Percentiles rank a stretch among this genome's conserved stretches.
These are phyloP conservation scores for Pteronura brasiliensis DNA, from an alignment of 2,113 vertebrate species.

Conservation along the genomic window DNA sequence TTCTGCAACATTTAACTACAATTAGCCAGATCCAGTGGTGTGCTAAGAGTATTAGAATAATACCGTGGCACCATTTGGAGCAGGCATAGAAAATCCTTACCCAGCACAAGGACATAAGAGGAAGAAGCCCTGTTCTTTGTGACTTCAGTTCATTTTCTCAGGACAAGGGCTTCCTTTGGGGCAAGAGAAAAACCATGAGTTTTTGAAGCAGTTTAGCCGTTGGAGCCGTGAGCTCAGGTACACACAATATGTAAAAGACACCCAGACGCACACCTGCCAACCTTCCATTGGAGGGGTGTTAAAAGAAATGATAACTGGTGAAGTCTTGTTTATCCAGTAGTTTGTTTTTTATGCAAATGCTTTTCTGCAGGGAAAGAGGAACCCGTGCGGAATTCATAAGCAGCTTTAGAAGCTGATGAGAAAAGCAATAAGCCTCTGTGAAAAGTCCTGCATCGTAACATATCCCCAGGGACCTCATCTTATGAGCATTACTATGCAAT, in stretches of 20 bases:
- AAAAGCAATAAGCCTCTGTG: constrained; percentile 71
- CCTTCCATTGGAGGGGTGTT: background rate
- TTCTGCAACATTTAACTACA: background rate
- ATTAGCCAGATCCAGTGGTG: background rate
- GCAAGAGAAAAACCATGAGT: background rate
- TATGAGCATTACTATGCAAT: constrained; percentile 68
- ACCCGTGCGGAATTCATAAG: constrained; percentile 56
- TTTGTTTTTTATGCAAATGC: constrained; percentile 73
- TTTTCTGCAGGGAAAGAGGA: constrained; percentile 42
- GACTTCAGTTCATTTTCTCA: background rate
- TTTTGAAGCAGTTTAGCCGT: background rate
- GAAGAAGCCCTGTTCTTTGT: background rate
- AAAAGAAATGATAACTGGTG: constrained; percentile 29
- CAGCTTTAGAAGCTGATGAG: constrained; percentile 65
- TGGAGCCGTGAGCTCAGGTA: background rate
- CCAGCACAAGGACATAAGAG: background rate
- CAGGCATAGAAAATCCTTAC: background rate
- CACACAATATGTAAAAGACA: background rate
- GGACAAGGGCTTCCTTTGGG: background rate
- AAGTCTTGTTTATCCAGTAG: constrained; percentile 54
- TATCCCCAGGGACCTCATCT: constrained; percentile 51
- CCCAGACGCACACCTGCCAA: background rate
- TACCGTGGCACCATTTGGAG: background rate
- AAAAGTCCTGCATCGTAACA: constrained; percentile 67
- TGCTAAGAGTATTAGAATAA: background rate